Base-by-base conservation (phyloP, 2,888 invertebrate species). In the Eulithis prunata region DNA sequence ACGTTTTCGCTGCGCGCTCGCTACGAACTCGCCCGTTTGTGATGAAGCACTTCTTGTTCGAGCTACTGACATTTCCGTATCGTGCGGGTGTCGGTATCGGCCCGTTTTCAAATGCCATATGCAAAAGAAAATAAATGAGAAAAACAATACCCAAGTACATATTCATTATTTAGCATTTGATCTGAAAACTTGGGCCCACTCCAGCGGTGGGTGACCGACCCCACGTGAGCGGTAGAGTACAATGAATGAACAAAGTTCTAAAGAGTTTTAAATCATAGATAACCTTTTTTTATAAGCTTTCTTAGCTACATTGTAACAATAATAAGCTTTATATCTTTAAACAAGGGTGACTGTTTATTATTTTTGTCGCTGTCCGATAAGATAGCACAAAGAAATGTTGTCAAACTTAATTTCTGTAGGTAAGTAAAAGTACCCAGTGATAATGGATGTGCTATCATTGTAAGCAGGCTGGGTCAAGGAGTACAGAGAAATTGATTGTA, bases 401-500 rank as follows among this genome's bases (percentile, higher is more conserved):
- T 61, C 28, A 55, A n/a, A 32, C 14, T 41, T 38, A 14, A 8
- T 41, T 47, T 14, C 32, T 53, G 36, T 28, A 11, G 21, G 32
- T 32, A 32, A 32, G 32, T 32, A 32, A 38, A 38, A n/a, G 41
- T 41, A 41, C 41, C 41, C 41, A 11, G 2, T 41, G 41, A 41
- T 41, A 41, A 54, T 32, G 36, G 47, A 36, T 36, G 45, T 38
- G 60, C 14, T 54, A 49, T 60, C 59, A 61, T 54, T 49, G 41
- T 41, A 38, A 53, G 7, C 28, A 32, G 28, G 32, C 6, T 32
- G 14, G 47, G 57, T 49, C 57, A 49, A 6, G 47, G 7, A 28
- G 28, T 36, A 47, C 57, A 57, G 47, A 57, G 14, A 57, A 49
- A 47, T 47, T 57, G 47, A 57, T 57, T 57, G 57, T 57, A 38